A percentile compares a stretch with the other conserved stretches of the same genome.
phyloP scores from a whole-genome alignment of 2,113 vertebrate species.

The Misgurnus anguillicaudatus region DNA sequence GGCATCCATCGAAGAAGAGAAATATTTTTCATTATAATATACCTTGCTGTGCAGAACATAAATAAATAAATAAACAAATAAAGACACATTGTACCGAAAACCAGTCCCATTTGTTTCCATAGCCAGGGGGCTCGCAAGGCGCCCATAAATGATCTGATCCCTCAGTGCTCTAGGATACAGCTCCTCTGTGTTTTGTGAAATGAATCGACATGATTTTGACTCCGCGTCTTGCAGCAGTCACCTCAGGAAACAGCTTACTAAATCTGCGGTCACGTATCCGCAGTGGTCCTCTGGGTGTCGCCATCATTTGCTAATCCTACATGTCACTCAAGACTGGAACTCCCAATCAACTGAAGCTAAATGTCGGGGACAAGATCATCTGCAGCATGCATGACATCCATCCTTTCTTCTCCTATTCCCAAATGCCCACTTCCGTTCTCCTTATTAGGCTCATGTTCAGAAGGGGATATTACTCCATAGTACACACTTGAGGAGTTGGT shows the following conservation, averaged over 20 bases:
- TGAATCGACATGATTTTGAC: conserved; percentile 2
- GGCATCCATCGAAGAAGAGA: background rate
- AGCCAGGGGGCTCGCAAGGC: background rate
- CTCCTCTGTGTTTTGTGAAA: background rate
- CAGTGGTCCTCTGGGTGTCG: conserved; percentile 11
- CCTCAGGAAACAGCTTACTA: conserved; percentile 12
- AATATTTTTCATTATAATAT: conserved; percentile 18
- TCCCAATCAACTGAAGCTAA: conserved; percentile 24
- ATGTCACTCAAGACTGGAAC: conserved; percentile 30
- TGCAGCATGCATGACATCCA: conserved; percentile 3
- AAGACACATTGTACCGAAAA: conserved; percentile 30
- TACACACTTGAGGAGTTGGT: background rate
- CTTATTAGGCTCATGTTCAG: conserved; percentile 37
- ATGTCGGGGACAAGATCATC: conserved; percentile 43
- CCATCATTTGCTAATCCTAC: conserved; percentile 20
- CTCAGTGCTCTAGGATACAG: background rate
- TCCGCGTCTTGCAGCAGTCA: conserved; percentile 1
- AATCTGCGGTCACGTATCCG: conserved; percentile 36
- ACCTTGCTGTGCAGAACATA: conserved; percentile 20
- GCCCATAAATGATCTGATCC: conserved; percentile 29
- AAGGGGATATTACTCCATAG: background rate
- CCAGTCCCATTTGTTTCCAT: conserved; percentile 7
- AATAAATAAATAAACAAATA: conserved; percentile 34
- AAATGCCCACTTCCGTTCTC: conserved; percentile 41
- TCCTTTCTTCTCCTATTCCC: conserved; percentile 6